Evolutionary conservation across 2,888 invertebrate genomes (phyloP), one percentile per base, ranked within the genome.

Genomic region (Acleris literana): DNA sequence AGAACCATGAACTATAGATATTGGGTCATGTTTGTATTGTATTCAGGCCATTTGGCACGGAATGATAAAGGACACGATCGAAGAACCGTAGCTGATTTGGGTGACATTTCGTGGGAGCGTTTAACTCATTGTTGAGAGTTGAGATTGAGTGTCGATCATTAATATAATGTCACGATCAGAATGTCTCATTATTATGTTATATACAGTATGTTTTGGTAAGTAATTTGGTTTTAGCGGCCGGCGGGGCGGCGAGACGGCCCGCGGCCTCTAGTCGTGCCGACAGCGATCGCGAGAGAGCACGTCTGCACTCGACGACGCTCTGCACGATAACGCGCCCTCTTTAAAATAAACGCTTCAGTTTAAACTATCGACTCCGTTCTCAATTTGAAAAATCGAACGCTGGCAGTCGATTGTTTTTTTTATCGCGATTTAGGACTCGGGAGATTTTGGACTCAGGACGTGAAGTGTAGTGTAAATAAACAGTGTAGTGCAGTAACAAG

Each of bases 261-360:
- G 48, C 44, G n/a, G 54, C 52, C 66, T 69, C 69, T 83, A 90
- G 91, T 92, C 85, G 84, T 73, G 81, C 79, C 77, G 78, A 78
- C 76, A 84, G 90, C 89, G 89, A 86, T 79, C 83, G 69, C 60
- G 75, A 78, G 89, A 75, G 83, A 77, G 82, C 87, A 90, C 90
- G 91, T 88, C 80, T 83, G 72, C 72, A 72, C 72, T 66, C 66
- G 75, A 73, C 74, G 73, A 71, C 72, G 74, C 74, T 65, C 75
- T 77, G 77, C 74, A 74, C 69, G 87, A 90, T 88, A 90, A 86
- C 88, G 85, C 85, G 88, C 83, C 84, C 86, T 78, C 84, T 84
- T 89, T 60, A 17, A 39, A 39, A 13, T 86, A 82, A 86, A 85
- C 80, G 68, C 77, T 80, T 83, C 83, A 79, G 80, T 80, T 78